A percentile compares a stretch with the other conserved stretches of the same genome.
Evolutionary conservation across 1,140 invertebrate genomes (phyloP).

Genomic region (Drosophila parabipectinata): DNA sequence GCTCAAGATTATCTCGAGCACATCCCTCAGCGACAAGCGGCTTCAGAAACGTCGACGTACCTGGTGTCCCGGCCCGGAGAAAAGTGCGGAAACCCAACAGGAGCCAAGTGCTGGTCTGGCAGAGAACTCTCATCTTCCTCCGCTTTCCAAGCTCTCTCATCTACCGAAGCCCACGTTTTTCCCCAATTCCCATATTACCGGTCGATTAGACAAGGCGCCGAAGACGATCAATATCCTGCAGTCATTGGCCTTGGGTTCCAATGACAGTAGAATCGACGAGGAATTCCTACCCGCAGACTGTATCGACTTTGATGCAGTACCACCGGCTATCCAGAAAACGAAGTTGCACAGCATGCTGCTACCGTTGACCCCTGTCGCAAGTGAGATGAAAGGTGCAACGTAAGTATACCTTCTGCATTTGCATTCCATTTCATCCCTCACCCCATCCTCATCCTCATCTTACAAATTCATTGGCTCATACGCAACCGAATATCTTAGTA

Average conservation of each 20-base stretch:
- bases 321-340: background rate
- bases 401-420: conserved; percentile 27
- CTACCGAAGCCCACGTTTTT: conserved; percentile 70
- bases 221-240: conserved; percentile 55
- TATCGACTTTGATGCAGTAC: conserved; percentile 38
- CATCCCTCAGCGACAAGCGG: conserved; percentile 53
- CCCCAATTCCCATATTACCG: background rate
- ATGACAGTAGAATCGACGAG: conserved; percentile 5
- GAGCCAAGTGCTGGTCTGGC: conserved; percentile 87
- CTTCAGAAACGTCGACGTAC: conserved; percentile 68
- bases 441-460: conserved; percentile 3
- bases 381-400: conserved; percentile 25
- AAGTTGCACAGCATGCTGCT: conserved; percentile 9
- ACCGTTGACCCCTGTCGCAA: conserved; percentile 43
- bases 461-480: conserved; percentile 6
- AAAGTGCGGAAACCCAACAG: background rate
- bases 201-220: conserved; percentile 20
- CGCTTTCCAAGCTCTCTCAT: conserved; percentile 24
- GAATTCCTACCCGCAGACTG: conserved; percentile 34
- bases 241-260: conserved; percentile 10
- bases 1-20: conserved; percentile 69
- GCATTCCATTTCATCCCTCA: conserved; percentile 1
- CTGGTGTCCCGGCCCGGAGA: conserved; percentile 53
- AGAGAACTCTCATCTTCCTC: background rate
- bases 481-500: conserved; percentile 25